phyloP scores from a whole-genome alignment of 35 echinoderm and acorn worm species.

The Strongylocentrotus purpuratus region DNA sequence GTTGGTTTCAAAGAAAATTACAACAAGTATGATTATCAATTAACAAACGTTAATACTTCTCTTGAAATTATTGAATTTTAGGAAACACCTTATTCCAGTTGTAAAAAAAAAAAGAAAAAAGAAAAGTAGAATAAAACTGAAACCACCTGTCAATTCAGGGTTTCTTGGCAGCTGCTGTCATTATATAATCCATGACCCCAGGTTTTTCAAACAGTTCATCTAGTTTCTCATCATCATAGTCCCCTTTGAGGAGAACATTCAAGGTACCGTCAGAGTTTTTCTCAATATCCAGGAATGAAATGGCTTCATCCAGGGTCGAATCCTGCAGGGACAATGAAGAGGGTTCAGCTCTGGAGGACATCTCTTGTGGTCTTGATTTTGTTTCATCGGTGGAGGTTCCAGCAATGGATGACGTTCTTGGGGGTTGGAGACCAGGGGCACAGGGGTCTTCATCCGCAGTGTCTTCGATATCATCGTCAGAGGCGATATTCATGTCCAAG shows the following conservation, averaged over 20 bases:
- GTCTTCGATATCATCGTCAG: not conserved
- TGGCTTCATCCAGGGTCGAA: conserved; percentile 49
- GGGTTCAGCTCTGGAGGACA: not conserved
- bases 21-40: no score
- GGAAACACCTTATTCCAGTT: no score
- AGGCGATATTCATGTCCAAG: not conserved
- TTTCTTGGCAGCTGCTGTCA: conserved; percentile 52
- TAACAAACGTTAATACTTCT: no score
- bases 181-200: conserved; percentile 80
- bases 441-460: not conserved
- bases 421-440: not conserved
- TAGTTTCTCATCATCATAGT: conserved; percentile 74
- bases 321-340: not conserved
- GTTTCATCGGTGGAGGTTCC: not conserved
- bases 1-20: no score
- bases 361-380: not conserved
- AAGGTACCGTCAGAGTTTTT: conserved; percentile 72
- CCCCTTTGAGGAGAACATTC: conserved; percentile 72
- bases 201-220: conserved; percentile 79
- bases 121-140: no score
- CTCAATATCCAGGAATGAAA: conserved; percentile 71
- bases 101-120: not conserved
- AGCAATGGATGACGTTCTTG: not conserved
- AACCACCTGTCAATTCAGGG: not conserved
- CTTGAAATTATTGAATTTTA: no score